Base-by-base conservation (phyloP, 2,888 invertebrate genomes). In the Melolontha melolontha region DNA sequence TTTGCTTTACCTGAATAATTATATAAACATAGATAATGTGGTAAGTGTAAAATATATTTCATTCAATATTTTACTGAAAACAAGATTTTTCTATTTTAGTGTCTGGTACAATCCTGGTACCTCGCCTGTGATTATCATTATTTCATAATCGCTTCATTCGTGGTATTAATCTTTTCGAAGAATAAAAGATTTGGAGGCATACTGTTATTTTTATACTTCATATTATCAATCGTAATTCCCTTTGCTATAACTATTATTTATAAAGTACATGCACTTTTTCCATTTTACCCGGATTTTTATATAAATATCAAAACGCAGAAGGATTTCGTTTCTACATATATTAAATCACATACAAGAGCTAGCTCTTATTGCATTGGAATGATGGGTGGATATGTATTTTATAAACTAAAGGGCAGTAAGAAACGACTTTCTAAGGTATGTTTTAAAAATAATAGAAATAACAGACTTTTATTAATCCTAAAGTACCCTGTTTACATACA, bases 81-180 rank as follows among this genome's bases (percentile, higher is more conserved):
- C n/a, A n/a, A 16, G 17, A 17, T 17, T 39, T 41, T 12, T 5
- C 42, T 50, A n/a, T 83, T 85, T 40, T 82, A 91, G 91, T 91
- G 91, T 75, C 84, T 91, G 81, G 84, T 88, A 0, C 86, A 88
- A 69, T 86, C 89, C 0, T 91, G 91, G 91, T 91, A 90, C 80
- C 85, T 91, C 42, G 88, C 91, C 0, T 89, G 89, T 69, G 91
- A 91, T 80, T 90, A 90, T 81, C 91, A 91, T 78, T 89, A 87
- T 81, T 90, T 89, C 80, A 81, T 88, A 52, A 77, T 90, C 14
- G 86, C 87, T 0, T 79, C 87, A 11, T 76, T 86, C 12, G 73
- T 86, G 12, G 86, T 84, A 73, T 79, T 83, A 72, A 57, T 87
- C 10, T 84, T 87, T 74, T 83, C 82, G 49, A 82, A 79, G 8